A percentile compares a stretch with the other conserved stretches of the same genome.
Evolutionary conservation across 2,888 invertebrate species (phyloP).

Genomic region (Aleiodes testaceus): DNA sequence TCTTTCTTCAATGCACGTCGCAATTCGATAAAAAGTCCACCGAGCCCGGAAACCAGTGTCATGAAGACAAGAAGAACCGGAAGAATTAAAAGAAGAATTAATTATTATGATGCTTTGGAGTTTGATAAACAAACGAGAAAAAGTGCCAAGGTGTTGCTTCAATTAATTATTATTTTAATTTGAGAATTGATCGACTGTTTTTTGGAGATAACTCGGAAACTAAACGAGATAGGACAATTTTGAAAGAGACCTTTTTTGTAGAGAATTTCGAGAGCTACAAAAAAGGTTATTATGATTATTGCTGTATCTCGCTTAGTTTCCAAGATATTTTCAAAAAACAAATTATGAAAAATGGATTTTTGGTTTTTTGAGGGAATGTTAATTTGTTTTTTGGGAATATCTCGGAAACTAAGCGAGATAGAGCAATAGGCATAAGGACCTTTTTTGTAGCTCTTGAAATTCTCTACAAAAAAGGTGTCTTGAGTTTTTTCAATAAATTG

Average conservation of each 20-base stretch:
- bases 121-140: conserved; percentile 85
- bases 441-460: too few relatives aligned
- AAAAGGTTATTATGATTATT: too few relatives aligned
- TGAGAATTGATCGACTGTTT: too few relatives aligned
- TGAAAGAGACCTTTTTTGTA: too few relatives aligned
- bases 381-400: background rate
- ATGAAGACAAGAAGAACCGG: conserved; percentile 79
- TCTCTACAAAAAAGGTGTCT: too few relatives aligned
- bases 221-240: too few relatives aligned
- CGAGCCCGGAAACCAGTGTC: conserved; percentile 69
- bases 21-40: conserved; percentile 71
- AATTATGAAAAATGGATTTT: background rate
- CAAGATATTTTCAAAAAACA: background rate
- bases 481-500: too few relatives aligned
- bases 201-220: too few relatives aligned
- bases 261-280: too few relatives aligned
- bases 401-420: background rate
- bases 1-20: conserved; percentile 84
- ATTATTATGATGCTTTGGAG: conserved; percentile 88
- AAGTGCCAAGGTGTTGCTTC: conserved; percentile 70
- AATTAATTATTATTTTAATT: background rate
- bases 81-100: conserved; percentile 83
- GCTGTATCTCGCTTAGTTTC: too few relatives aligned
- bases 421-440: too few relatives aligned
- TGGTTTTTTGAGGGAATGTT: background rate